A percentile compares a stretch with the other conserved stretches of the same genome.
Evolutionary conservation across 2,888 invertebrate species (phyloP).

Genomic region (Ornithoptera priamus): DNA sequence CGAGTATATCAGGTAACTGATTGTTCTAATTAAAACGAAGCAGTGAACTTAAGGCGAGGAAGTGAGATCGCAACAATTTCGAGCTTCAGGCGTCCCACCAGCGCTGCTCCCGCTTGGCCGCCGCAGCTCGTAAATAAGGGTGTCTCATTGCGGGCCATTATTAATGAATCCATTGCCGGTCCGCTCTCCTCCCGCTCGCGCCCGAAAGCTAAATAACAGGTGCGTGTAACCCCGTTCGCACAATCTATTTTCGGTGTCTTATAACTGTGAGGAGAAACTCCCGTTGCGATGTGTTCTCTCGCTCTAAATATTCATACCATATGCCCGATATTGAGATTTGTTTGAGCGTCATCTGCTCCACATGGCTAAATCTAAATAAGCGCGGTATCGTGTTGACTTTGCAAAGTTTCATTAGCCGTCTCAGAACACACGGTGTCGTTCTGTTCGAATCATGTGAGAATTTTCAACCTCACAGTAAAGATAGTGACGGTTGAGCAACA

Average conservation of each 20-base stretch:
- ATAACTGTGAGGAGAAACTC: conserved; percentile 74
- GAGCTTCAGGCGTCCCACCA: conserved; percentile 9
- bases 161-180: conserved; percentile 74
- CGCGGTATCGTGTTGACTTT: conserved; percentile 65
- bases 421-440: conserved; percentile 68
- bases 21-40: conserved; percentile 11
- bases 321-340: conserved; percentile 78
- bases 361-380: conserved; percentile 70
- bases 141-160: conserved; percentile 78
- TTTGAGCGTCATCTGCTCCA: conserved; percentile 76
- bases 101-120: conserved; percentile 41
- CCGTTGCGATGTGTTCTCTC: conserved; percentile 62
- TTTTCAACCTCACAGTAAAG: conserved; percentile 42
- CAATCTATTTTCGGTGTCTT: conserved; percentile 80
- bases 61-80: conserved; percentile 7
- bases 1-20: conserved; percentile 3
- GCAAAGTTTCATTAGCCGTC: conserved; percentile 72
- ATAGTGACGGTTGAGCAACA: conserved; percentile 39
- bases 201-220: conserved; percentile 77
- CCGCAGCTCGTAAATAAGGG: conserved; percentile 77
- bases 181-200: conserved; percentile 55
- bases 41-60: neutral
- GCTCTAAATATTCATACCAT: conserved; percentile 78
- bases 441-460: conserved; percentile 61
- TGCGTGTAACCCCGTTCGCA: conserved; percentile 80